phyloP scores from a whole-genome alignment of 2,797 vertebrate species.

The Mormyrops boulengeri region DNA sequence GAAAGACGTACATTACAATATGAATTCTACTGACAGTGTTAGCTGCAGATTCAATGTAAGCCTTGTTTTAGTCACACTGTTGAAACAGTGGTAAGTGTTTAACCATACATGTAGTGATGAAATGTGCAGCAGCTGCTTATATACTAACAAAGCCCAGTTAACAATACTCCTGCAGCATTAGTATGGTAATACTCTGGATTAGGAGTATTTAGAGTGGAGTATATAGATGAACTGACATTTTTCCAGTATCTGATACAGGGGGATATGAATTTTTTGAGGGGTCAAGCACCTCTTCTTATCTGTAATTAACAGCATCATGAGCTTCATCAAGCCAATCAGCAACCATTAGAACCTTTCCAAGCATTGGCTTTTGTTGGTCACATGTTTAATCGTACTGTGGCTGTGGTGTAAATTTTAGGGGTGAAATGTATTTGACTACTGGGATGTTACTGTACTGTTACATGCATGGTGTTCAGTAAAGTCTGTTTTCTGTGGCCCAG shows the following conservation, averaged over 20 bases:
- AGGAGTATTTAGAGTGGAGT: neutral
- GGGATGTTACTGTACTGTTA: neutral
- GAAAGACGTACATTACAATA: neutral
- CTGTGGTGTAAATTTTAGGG: neutral
- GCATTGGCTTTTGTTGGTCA: neutral
- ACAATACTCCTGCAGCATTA: conserved; percentile 28
- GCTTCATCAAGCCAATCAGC: neutral
- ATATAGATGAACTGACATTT: neutral
- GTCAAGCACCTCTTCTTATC: neutral
- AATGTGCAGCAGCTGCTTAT: conserved; percentile 32
- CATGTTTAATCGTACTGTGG: neutral
- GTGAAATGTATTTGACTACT: neutral
- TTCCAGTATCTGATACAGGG: neutral
- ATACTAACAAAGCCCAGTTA: conserved; percentile 44
- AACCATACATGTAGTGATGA: conserved; percentile 19
- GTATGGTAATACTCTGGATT: neutral
- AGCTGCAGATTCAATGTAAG: neutral
- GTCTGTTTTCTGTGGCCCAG: neutral
- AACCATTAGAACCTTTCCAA: neutral
- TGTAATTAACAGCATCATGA: neutral
- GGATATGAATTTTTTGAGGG: neutral
- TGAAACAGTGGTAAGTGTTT: conserved; percentile 4
- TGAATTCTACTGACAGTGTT: neutral
- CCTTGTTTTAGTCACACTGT: neutral
- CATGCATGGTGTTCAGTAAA: neutral